A percentile compares a stretch with the other conserved stretches of the same genome.
Evolutionary conservation across 2,113 vertebrate species (phyloP).

Genomic region (Acanthochromis polyacanthus): DNA sequence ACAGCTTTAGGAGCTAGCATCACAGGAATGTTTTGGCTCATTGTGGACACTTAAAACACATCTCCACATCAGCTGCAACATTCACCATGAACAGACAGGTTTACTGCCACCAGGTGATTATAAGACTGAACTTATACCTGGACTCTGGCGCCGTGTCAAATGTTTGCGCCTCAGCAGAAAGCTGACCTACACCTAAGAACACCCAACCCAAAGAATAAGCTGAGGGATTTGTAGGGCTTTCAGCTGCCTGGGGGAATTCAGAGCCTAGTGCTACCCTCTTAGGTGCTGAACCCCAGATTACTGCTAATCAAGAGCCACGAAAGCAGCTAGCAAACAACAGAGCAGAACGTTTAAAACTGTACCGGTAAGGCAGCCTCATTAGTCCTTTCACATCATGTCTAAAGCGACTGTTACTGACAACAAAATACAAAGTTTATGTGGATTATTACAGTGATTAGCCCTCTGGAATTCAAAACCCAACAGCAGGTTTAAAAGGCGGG

Average conservation of each 20-base stretch:
- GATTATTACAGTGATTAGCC: too few relatives aligned
- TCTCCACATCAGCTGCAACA: neutral
- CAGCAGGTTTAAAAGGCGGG: too few relatives aligned
- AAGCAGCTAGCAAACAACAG: conserved; percentile 64
- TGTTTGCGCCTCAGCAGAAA: conserved; percentile 36
- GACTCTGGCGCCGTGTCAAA: conserved; percentile 43
- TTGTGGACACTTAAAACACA: neutral
- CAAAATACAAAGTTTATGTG: too few relatives aligned
- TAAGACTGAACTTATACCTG: conserved; percentile 33
- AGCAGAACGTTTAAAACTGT: conserved; percentile 21
- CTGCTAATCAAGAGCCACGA: conserved; percentile 65
- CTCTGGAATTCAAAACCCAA: too few relatives aligned
- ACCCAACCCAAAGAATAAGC: conserved; percentile 64
- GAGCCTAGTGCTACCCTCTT: conserved; percentile 67
- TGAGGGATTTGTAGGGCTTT: conserved; percentile 65
- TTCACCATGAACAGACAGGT: conserved; percentile 8
- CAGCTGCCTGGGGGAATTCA: conserved; percentile 55
- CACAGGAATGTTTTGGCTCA: neutral
- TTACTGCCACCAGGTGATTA: conserved; percentile 17
- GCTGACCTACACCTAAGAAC: conserved; percentile 37
- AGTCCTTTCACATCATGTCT: neutral
- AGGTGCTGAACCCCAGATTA: conserved; percentile 74
- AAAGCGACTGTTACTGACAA: too few relatives aligned
- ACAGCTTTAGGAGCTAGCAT: conserved; percentile 3
- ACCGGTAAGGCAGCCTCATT: neutral